Evolutionary conservation across 2,888 invertebrate species (phyloP), one percentile per base, ranked within the genome.

Genomic region (Caenorhabditis imperialis): DNA sequence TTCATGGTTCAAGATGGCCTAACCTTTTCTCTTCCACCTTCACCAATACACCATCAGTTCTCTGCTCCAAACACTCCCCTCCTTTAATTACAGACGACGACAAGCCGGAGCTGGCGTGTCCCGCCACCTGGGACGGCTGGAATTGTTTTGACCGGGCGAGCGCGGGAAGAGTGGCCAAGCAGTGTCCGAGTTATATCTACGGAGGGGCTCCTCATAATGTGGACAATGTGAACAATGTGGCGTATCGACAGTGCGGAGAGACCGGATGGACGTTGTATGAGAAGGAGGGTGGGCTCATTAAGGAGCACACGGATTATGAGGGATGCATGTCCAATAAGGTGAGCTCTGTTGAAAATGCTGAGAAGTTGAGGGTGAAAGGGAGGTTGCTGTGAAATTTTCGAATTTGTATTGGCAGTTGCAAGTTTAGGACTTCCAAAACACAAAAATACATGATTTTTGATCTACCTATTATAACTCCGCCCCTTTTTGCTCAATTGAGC

Each of bases 101-200:
- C 7, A 27, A 37, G 14, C 51, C 47, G 12, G 33, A 54, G 7
- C 16, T 51, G 38, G 69, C 60, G 4, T 87, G 87, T 73, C 84
- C 85, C 1, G 79, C 85, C n/a, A 85, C 86, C 4, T 87, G 87
- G 87, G 87, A 87, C 54, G 87, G 87, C 18, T 87, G 86, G 86
- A 81, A 85, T 33, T 87, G 87, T 65, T 87, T 86, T 63, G 77
- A 75, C 7, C 47, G 63, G 20, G 51, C 85, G 0, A 45, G 63
- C 22, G 75, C 79, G 10, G 81, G 83, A 12, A 33, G 48, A 3
- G 71, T 83, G 7, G 27, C 47, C 5, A 25, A 47, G 23, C 50
- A 44, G 14, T 86, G 86, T 61, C 86, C 86, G 6, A 55, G 38
- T 22, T 86, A 85, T 60, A 84, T 85, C 47, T 84, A 82, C 65